Base-by-base conservation (phyloP, 1,140 invertebrate genomes). In the Dryas iulia region DNA sequence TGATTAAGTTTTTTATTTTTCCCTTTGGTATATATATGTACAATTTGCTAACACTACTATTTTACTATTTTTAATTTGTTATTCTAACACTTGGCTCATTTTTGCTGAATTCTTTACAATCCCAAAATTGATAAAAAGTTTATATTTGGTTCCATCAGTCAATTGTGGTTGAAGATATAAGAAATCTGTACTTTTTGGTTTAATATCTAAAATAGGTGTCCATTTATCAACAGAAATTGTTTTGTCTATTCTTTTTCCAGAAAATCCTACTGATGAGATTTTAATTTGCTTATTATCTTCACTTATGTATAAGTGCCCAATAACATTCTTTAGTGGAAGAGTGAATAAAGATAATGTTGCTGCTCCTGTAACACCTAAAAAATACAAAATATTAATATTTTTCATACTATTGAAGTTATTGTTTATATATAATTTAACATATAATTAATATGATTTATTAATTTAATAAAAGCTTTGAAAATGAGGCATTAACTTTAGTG, bases 251-350 rank as follows among this genome's bases (percentile, higher is more conserved):
- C 94, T 91, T 67, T 82, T 89, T 11, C 94, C 94, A 93, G 92
- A 94, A 72, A 91, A 94, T 73, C 93, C 81, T 3, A 93, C 66
- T 72, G 92, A 93, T 3, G 94, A 93, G 69, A 95, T 83, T 84
- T 93, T 94, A 5, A 94, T 70, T 25, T 74, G 79, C 54, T 91
- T 74, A 12, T 90, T 81, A 64, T 94, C 88, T 57, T 93, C 75
- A 75, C 91, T 93, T 2, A 93, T 80, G 70, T 94, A 95, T 62
- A 95, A 78, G 65, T 92, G 89, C 31, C 94, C 94, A 72, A 95
- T 90, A 3, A 91, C 73, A 74, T 94, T 93, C 23, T 85, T 86
- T 66, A 91, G 89, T 35, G 92, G 77, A 30, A 79, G 65, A 66
- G 89, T 92, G 53, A 83, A 60, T 53, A 85, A 39, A 56, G 86